Percentiles rank a stretch among this genome's conserved stretches.
Conservation (phyloP, 2,113 vertebrate genomes). For the Glaucomys volans region DNA sequence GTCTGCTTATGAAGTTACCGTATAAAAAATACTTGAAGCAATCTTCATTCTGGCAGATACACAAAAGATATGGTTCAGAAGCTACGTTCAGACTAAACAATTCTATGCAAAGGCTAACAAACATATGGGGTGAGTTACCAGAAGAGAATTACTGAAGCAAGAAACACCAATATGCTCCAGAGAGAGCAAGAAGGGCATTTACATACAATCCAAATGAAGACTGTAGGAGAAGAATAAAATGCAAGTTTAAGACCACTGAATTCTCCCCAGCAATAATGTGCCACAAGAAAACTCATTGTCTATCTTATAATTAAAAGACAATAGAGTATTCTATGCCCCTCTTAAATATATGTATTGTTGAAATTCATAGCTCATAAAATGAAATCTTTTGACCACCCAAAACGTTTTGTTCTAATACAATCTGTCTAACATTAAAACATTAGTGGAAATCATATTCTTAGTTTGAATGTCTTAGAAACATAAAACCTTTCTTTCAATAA, state of each 20-base stretch:
- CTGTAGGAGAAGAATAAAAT: constrained; percentile 41
- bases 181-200: constrained; percentile 51
- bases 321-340: constrained; percentile 25
- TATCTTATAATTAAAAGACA: constrained; percentile 61
- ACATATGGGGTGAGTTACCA: constrained; percentile 71
- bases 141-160: constrained; percentile 62
- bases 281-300: constrained; percentile 59
- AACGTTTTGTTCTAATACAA: constrained; percentile 48
- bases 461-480: constrained; percentile 23
- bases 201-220: constrained; percentile 53
- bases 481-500: constrained; percentile 23
- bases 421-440: constrained; percentile 41
- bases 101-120: constrained; percentile 64
- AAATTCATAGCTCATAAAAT: constrained; percentile 48
- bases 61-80: constrained; percentile 62
- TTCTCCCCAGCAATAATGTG: constrained; percentile 35
- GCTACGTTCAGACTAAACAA: constrained; percentile 61
- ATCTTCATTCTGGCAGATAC: constrained; percentile 52
- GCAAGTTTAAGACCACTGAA: constrained; percentile 53
- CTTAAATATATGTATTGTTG: constrained; percentile 59
- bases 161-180: constrained; percentile 57
- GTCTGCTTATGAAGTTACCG: constrained; percentile 50
- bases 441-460: constrained; percentile 27
- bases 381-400: constrained; percentile 66
- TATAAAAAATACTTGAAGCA: constrained; percentile 61